These are phyloP conservation scores for Sebastes hopkinsi DNA, from an alignment of 2,797 vertebrate genomes.

Conservation along the genomic window DNA sequence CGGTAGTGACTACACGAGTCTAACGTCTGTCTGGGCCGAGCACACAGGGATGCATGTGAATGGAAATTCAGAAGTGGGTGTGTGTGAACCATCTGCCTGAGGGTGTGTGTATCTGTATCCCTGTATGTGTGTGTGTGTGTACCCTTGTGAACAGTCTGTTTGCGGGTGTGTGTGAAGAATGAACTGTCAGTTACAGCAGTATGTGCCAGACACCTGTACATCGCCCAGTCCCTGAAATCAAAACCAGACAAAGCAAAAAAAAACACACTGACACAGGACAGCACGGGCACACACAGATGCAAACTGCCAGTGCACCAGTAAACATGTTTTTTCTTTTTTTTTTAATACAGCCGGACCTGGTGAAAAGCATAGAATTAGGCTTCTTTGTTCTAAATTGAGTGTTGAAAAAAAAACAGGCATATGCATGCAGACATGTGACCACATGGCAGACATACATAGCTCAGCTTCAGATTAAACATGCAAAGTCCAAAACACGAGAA, in stretches of 20 bases:
- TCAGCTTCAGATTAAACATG: conserved; percentile 34
- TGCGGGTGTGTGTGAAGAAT: conserved; percentile 68
- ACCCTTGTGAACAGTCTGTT: conserved; percentile 51
- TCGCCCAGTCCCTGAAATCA: conserved; percentile 26
- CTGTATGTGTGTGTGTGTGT: conserved; percentile 14
- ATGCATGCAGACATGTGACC: conserved; percentile 45
- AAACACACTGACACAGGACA: not conserved
- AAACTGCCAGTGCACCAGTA: not conserved
- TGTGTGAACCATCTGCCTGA: conserved; percentile 68
- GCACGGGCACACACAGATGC: conserved; percentile 3
- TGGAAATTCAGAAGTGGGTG: conserved; percentile 61
- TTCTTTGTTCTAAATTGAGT: conserved; percentile 28
- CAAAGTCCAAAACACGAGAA: conserved; percentile 25
- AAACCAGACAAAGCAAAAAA: conserved; percentile 14
- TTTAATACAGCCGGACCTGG: not conserved
- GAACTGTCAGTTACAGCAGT: conserved; percentile 52
- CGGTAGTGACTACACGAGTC: conserved; percentile 8
- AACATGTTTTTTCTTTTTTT: not conserved
- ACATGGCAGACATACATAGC: conserved; percentile 36
- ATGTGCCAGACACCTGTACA: conserved; percentile 54
- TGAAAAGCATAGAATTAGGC: conserved; percentile 23
- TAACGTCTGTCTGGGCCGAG: conserved; percentile 34
- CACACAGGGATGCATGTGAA: conserved; percentile 33
- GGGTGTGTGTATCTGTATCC: conserved; percentile 43
- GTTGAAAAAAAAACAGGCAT: not conserved